phyloP scores from a whole-genome alignment of 2,113 vertebrate genomes.

The Sialia sialis region DNA sequence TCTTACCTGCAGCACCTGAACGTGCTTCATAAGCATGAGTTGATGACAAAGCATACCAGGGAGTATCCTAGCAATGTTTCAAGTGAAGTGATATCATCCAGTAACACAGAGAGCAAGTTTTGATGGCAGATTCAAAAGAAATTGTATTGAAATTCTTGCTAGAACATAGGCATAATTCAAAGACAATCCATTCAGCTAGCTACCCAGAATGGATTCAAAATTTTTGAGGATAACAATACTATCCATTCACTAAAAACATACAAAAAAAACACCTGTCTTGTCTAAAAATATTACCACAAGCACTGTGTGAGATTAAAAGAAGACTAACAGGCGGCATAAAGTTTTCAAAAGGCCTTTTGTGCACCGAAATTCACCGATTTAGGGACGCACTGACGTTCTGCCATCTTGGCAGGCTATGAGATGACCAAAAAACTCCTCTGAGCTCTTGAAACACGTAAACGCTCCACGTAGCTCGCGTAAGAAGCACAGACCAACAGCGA shows the following conservation, averaged over 20 bases:
- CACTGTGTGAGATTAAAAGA: background rate
- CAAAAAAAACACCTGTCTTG: background rate
- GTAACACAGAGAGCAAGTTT: background rate
- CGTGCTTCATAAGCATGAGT: conserved; percentile 24
- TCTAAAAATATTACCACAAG: background rate
- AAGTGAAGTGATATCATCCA: conserved; percentile 24
- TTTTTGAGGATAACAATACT: background rate
- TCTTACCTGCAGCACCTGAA: background rate
- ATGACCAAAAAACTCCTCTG: conserved; percentile 34
- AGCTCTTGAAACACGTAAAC: background rate
- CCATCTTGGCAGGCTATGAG: conserved; percentile 13
- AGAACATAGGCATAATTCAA: background rate
- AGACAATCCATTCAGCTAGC: background rate
- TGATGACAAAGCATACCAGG: conserved; percentile 62
- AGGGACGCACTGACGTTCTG: conserved; percentile 7
- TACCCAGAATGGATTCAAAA: background rate
- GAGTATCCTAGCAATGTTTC: conserved; percentile 14
- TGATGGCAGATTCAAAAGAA: conserved; percentile 10
- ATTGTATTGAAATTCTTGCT: background rate
- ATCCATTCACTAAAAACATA: background rate
- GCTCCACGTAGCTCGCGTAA: conserved; percentile 26
- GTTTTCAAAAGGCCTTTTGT: background rate
- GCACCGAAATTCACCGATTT: background rate
- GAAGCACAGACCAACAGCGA: background rate
- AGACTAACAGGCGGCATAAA: background rate